Evolutionary conservation across 2,797 vertebrate species (phyloP), one percentile per base, ranked within the genome.

Genomic region (Sitta carolinensis): DNA sequence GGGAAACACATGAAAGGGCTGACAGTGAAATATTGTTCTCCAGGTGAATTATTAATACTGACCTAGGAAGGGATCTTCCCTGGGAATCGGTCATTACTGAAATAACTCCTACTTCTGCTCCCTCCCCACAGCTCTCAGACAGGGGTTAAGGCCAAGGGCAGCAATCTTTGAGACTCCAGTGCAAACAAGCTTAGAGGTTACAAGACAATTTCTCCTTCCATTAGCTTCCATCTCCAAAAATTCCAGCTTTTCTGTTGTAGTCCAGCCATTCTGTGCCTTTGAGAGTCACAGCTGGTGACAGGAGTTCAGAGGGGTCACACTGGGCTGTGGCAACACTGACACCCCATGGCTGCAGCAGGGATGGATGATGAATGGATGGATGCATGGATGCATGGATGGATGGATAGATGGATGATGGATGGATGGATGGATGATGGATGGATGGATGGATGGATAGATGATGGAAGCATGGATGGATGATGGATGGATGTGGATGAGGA

Each of bases 321-420:
- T 63, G 79, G 72, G 40, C 47, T 14, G 61, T 32, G 58, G 61
- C 42, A 34, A 57, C 50, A 4, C 17, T 2, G 1, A 23, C 32
- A 45, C 7, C n/a, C 43, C 4, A 8, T 0, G 0, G n/a, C 68
- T 67, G 30, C 73, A 42, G 23, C 54, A 38, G 47, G 45, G 26
- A 45, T 45, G 43, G 30, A 45, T 45, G 42, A 36, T 36, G 36
- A 5, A 50, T 10, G 26, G 64, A 61, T 66, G 14, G 51, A 36
- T 36, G 36, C 8, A 36, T 36, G 36, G 36, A 36, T 36, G 36
- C 8, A 36, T 36, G 36, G 36, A 36, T 36, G 36, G 36, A 36
- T 36, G 36, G 36, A 36, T 36, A 10, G 36, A 36, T 36, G 36
- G 36, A 36, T 36, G 36, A 36, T 36, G 36, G 36, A 36, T 36